Evolutionary conservation across 2,113 vertebrate species (phyloP).

Genomic region (Columbina picui): DNA sequence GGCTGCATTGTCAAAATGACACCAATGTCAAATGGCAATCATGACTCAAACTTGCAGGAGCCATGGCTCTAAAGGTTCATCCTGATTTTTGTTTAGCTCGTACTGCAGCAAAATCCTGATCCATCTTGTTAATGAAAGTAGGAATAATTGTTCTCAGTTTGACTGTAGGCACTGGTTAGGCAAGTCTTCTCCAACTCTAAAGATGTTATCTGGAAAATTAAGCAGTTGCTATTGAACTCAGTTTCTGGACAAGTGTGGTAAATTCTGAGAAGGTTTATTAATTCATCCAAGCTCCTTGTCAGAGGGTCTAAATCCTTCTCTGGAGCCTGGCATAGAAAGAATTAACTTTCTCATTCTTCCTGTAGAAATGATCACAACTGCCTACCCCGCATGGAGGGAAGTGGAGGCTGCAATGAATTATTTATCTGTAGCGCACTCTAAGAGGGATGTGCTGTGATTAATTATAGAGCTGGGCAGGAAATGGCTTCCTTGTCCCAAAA

Average conservation of each 20-base stretch:
- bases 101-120: slow-evolving; percentile 13
- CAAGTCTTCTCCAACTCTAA: slow-evolving; percentile 45
- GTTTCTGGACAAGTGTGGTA: slow-evolving; percentile 43
- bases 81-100: background rate
- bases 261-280: slow-evolving; percentile 35
- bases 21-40: background rate
- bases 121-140: slow-evolving; percentile 23
- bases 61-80: background rate
- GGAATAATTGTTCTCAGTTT: slow-evolving; percentile 25
- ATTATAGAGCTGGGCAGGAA: slow-evolving; percentile 15
- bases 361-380: slow-evolving; percentile 6
- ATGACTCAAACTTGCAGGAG: background rate
- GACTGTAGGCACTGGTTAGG: slow-evolving; percentile 33
- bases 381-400: background rate
- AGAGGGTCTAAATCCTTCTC: slow-evolving; percentile 16
- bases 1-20: background rate
- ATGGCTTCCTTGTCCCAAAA: slow-evolving; percentile 27
- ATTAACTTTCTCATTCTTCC: slow-evolving; percentile 15
- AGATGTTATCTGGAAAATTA: slow-evolving; percentile 64
- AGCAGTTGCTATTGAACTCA: background rate
- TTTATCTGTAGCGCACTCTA: slow-evolving; percentile 17
- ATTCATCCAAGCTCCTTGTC: background rate
- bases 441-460: slow-evolving; percentile 36
- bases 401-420: slow-evolving; percentile 30
- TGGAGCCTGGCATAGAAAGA: background rate